phyloP scores from a whole-genome alignment of 1,140 invertebrate species.

The Camponotus floridanus region DNA sequence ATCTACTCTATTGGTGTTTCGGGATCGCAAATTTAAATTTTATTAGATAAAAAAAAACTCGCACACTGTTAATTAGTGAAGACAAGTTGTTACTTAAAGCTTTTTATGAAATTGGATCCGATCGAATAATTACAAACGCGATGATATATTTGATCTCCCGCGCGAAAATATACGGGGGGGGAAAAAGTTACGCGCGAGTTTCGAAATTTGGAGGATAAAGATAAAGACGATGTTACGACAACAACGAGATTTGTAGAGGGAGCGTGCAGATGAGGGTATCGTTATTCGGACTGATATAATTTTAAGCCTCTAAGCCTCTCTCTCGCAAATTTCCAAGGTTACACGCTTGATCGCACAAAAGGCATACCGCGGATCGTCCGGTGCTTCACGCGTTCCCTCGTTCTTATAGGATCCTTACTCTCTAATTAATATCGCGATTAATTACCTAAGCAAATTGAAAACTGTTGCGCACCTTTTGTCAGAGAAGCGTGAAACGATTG shows the following conservation, averaged over 20 bases:
- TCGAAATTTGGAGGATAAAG: not conserved
- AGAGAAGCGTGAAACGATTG: slow-evolving; percentile 25
- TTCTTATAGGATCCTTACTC: slow-evolving; percentile 33
- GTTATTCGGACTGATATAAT: slow-evolving; percentile 42
- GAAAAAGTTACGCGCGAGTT: not conserved
- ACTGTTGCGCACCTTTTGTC: slow-evolving; percentile 25
- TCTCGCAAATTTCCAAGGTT: slow-evolving; percentile 44
- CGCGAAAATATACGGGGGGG: not conserved
- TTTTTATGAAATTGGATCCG: slow-evolving; percentile 29
- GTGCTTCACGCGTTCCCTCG: slow-evolving; percentile 38
- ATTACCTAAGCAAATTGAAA: slow-evolving; percentile 55
- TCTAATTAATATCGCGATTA: slow-evolving; percentile 55
- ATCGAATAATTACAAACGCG: slow-evolving; percentile 1
- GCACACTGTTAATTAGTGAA: slow-evolving; percentile 9
- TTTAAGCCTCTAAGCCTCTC: slow-evolving; percentile 17
- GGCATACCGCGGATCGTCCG: slow-evolving; percentile 38
- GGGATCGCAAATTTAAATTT: slow-evolving; percentile 20
- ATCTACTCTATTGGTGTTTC: slow-evolving; percentile 28
- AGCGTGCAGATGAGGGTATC: not conserved
- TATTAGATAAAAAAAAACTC: not conserved
- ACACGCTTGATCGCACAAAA: slow-evolving; percentile 55
- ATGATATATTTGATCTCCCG: slow-evolving; percentile 11
- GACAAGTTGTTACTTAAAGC: slow-evolving; percentile 1
- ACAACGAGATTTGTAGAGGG: not conserved
- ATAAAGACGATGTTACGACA: slow-evolving; percentile 10